A percentile compares a stretch with the other conserved stretches of the same genome.
Conservation (phyloP, 2,113 vertebrate genomes). For the Tetrax tetrax region DNA sequence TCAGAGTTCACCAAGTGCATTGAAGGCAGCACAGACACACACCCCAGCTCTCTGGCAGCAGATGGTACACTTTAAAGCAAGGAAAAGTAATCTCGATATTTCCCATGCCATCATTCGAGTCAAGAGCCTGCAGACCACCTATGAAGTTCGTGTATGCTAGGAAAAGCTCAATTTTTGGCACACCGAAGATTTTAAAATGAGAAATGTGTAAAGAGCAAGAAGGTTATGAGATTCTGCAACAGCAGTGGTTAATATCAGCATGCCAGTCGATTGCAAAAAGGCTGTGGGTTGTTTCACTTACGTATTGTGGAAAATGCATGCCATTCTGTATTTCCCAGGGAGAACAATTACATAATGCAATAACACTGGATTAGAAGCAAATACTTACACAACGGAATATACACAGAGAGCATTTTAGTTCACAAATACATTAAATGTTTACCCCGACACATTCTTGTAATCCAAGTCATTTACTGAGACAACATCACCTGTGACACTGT, state of each 20-base stretch:
- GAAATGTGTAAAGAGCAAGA: constrained; percentile 76
- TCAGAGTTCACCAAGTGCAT: constrained; percentile 76
- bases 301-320: constrained; percentile 94
- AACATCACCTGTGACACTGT: constrained; percentile 43
- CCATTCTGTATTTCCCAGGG: constrained; percentile 88
- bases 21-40: constrained; percentile 77
- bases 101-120: constrained; percentile 81
- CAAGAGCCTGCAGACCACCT: constrained; percentile 75
- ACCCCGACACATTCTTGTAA: constrained; percentile 56
- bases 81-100: constrained; percentile 73
- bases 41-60: constrained; percentile 80
- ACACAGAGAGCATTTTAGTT: constrained; percentile 83
- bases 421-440: constrained; percentile 74
- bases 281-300: constrained; percentile 86
- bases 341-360: constrained; percentile 89
- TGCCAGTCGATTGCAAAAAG: constrained; percentile 84
- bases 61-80: constrained; percentile 79
- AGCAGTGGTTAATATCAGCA: constrained; percentile 87
- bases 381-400: constrained; percentile 80
- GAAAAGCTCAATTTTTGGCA: constrained; percentile 70
- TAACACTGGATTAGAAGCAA: constrained; percentile 89
- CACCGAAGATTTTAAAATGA: constrained; percentile 77
- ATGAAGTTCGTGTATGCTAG: constrained; percentile 72
- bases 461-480: constrained; percentile 65
- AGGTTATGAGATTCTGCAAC: constrained; percentile 79